Evolutionary conservation across 2,888 invertebrate genomes (phyloP).

Genomic region (Cephalotes varians): DNA sequence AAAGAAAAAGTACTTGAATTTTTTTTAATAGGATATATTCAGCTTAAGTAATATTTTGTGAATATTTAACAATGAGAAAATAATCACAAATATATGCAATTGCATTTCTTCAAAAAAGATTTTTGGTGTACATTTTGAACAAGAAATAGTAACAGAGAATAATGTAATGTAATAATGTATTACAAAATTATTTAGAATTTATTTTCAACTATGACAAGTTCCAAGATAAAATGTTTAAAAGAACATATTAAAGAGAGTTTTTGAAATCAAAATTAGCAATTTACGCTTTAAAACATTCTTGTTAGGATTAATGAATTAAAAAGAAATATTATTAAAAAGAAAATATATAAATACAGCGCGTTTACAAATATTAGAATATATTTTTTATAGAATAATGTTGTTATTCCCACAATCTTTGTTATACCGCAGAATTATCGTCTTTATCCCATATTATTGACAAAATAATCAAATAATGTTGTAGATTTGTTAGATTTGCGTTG

Average conservation of each 20-base stretch:
- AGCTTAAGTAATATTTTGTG: conserved; percentile 2
- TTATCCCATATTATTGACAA: neutral
- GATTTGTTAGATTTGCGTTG: neutral
- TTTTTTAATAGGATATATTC: neutral
- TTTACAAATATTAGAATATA: neutral
- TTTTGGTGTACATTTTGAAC: neutral
- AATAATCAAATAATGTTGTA: neutral
- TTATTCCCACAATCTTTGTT: neutral
- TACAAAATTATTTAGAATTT: neutral
- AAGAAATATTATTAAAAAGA: neutral
- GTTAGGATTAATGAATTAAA: neutral
- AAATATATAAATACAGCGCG: neutral
- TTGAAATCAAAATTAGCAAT: neutral
- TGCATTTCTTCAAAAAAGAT: neutral
- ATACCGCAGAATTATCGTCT: neutral
- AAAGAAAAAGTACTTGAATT: neutral
- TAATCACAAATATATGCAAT: neutral
- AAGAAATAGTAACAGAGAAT: too few species aligned
- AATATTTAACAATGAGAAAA: neutral
- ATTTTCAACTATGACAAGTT: neutral
- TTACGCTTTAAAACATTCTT: neutral
- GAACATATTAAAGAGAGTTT: neutral
- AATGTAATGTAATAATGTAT: neutral
- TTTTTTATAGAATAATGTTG: neutral
- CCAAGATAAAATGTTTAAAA: neutral